Evolutionary conservation across 1,140 invertebrate genomes (phyloP), one percentile per base, ranked within the genome.

Genomic region (Doryteuthis pealeii): DNA sequence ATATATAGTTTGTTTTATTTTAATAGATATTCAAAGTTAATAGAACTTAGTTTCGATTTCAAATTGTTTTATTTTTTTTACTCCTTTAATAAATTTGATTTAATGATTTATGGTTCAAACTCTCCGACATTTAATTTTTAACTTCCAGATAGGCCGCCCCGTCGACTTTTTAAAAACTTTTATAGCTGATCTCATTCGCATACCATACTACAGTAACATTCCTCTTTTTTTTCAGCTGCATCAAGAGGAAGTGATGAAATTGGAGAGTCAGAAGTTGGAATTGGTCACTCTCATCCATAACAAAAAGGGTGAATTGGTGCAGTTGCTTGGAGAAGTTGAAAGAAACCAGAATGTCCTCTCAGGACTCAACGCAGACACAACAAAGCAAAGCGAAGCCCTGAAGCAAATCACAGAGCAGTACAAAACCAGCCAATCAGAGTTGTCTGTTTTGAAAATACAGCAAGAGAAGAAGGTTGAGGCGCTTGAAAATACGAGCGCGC

Each of bases 391-490:
- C 65, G 74, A 83, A 0, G 83, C 85, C 74, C 73, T 86, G 40
- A 85, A 85, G 72, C 85, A 86, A 73, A 80, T 80, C 22, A 81
- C 78, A 74, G 85, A 86, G 62, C 83, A 84, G 83, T 80, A 83
- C 75, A 79, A 80, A 65, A 67, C 83, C 12, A 84, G 84, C 72
- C 79, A 83, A 73, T 79, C 79, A 30, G 83, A 83, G 74, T 74
- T 86, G 45, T 82, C 84, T 6, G 81, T 74, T 68, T 69, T 86
- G 18, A 83, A 83, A 71, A 76, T 76, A 0, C 83, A 83, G 49
- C 83, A 85, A 72, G 75, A 77, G 31, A 82, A 83, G 72, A 83
- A 82, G 71, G 66, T 86, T 45, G 71, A 74, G 0, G 83, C 83
- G 49, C 78, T 86, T 35, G 85, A 86, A 69, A 82, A 40, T 40